Percentiles rank a stretch among this genome's conserved stretches.
These are phyloP conservation scores for Parnassius mnemosyne DNA, from an alignment of 2,888 invertebrate genomes.

Conservation along the genomic window DNA sequence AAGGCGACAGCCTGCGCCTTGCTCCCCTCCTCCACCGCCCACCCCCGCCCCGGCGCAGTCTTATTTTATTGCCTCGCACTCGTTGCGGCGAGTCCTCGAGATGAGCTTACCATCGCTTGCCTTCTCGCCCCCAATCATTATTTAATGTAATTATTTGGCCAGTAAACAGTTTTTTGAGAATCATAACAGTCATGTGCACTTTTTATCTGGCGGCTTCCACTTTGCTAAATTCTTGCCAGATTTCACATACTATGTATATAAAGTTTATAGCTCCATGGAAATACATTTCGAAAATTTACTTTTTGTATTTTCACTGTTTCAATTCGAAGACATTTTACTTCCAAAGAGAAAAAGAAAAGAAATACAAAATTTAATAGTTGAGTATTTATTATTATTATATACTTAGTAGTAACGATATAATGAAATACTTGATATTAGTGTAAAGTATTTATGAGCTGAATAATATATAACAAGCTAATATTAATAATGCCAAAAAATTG, in stretches of 20 bases:
- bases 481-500: conserved; percentile 21
- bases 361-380: too few relatives aligned
- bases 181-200: conserved; percentile 60
- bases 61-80: conserved; percentile 67
- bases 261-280: conserved; percentile 10
- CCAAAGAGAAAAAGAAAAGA: too few relatives aligned
- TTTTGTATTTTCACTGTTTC: not conserved
- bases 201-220: conserved; percentile 49
- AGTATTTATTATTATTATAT: too few relatives aligned
- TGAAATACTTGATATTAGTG: conserved; percentile 1
- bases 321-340: too few relatives aligned
- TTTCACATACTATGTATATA: conserved; percentile 33
- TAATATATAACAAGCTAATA: conserved; percentile 29
- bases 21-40: conserved; percentile 29
- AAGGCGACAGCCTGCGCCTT: conserved; percentile 38
- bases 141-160: conserved; percentile 75
- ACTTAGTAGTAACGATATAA: not conserved
- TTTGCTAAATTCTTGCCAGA: conserved; percentile 41
- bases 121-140: conserved; percentile 71
- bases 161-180: conserved; percentile 62
- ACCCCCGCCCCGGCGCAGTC: conserved; percentile 43
- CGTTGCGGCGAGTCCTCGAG: conserved; percentile 65
- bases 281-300: conserved; percentile 1
- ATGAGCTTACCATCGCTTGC: conserved; percentile 64
- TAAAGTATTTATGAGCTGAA: conserved; percentile 22